Base-by-base conservation (phyloP, 2,888 invertebrate genomes). In the Chloroclysta siterata region DNA sequence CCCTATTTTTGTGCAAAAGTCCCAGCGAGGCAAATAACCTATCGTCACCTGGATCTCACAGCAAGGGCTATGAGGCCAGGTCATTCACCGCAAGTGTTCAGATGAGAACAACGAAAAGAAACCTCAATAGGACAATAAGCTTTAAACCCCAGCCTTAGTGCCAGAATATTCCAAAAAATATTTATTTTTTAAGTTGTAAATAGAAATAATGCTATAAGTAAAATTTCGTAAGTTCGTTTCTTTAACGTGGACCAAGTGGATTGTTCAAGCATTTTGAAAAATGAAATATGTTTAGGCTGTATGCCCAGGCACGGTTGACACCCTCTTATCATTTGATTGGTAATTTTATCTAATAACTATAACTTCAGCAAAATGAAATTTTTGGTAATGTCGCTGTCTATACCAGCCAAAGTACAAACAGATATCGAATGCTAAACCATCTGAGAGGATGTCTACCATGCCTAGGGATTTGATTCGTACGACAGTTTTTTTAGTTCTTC, bases 111-210 rank as follows among this genome's bases (percentile, higher is more conserved):
- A 44, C 1, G 6, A 48, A 48, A 28, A 28, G n/a, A 11, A 39
- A 10, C 53, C 53, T 53, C 22, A 22, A 41, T 15, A 51, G 41
- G 15, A 44, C 33, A 52, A 44, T 33, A 46, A 50, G 58, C 54
- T 63, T 63, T 59, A 58, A 57, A 13, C 10, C 46, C 13, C 28
- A 46, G 41, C 48, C 29, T 33, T 13, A 48, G 54, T 63, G 59
- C 59, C 63, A 63, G 59, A 60, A 17, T 48, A 56, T 60, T 42
- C 64, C 55, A 53, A 63, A 60, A 60, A 39, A 50, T 39, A 47
- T 44, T 56, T 50, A 55, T 28, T 41, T n/a, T 36, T 44, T 55
- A 63, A 54, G 39, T 63, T 63, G 63, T 63, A 63, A 53, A 60
- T 54, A 28, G 11, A 22, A 47, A 42, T 14, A 39, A 39, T 39